Conservation (phyloP, 2,797 vertebrate genomes). For the Ambastaia sidthimunki region DNA sequence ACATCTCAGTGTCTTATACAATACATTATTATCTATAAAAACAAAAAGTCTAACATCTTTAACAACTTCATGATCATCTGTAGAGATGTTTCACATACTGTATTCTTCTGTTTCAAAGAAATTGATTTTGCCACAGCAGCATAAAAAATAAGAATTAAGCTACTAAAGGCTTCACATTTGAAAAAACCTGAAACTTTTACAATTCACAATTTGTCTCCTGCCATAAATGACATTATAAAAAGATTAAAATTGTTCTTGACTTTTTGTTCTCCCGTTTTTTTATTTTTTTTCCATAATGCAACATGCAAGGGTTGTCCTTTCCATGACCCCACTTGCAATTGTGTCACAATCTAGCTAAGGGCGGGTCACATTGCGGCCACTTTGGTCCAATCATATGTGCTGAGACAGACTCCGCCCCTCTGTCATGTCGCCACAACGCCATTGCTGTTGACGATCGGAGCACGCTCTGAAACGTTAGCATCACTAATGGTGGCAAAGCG, state of each 20-base stretch:
- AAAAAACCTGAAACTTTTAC: too few species aligned
- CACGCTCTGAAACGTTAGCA: background rate
- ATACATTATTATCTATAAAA: too few species aligned
- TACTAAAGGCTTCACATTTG: too few species aligned
- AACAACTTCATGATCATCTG: too few species aligned
- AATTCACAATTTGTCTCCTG: too few species aligned
- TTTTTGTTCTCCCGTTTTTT: slow-evolving; percentile 38
- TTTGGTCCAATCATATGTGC: slow-evolving; percentile 67
- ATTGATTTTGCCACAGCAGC: too few species aligned
- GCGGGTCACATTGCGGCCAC: slow-evolving; percentile 58
- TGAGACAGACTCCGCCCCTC: background rate
- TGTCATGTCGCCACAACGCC: background rate
- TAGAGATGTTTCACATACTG: too few species aligned
- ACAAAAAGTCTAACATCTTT: too few species aligned
- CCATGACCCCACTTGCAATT: slow-evolving; percentile 68
- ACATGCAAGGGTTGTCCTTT: slow-evolving; percentile 67
- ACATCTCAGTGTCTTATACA: too few species aligned
- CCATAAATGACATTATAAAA: background rate
- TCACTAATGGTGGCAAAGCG: slow-evolving; percentile 13
- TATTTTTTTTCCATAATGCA: slow-evolving; percentile 70
- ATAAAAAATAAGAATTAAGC: too few species aligned
- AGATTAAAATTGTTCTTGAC: background rate
- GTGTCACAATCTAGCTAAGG: slow-evolving; percentile 60
- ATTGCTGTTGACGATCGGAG: slow-evolving; percentile 1
- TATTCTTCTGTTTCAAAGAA: too few species aligned